Evolutionary conservation across 2,888 invertebrate genomes (phyloP).

Genomic region (Drosophila siamana): DNA sequence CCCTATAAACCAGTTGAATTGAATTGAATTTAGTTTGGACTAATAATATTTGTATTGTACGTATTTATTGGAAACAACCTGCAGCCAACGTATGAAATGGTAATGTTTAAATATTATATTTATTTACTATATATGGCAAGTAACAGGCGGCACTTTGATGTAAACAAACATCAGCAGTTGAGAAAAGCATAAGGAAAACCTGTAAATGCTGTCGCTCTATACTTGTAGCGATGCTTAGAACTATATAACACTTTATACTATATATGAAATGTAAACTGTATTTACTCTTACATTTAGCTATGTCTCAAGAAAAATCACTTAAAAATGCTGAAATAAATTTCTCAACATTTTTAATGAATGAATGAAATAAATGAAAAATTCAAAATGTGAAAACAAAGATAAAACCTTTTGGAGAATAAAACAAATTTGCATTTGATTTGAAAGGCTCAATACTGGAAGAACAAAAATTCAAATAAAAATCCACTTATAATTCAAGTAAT

Average conservation of each 20-base stretch:
- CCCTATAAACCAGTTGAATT: constrained; percentile 60
- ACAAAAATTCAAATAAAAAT: constrained; percentile 4
- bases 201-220: constrained; percentile 70
- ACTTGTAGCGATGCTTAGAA: constrained; percentile 70
- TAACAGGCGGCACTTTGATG: constrained; percentile 37
- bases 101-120: constrained; percentile 38
- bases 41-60: constrained; percentile 22
- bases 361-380: constrained; percentile 47
- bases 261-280: constrained; percentile 65
- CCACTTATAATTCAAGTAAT: constrained; percentile 19
- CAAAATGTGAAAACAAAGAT: constrained; percentile 47
- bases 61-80: constrained; percentile 46
- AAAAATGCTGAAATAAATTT: constrained; percentile 60
- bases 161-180: neutral
- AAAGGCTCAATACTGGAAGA: constrained; percentile 13
- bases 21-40: constrained; percentile 54
- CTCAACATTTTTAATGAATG: constrained; percentile 65
- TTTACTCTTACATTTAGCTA: constrained; percentile 66
- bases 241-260: constrained; percentile 64
- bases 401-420: constrained; percentile 33
- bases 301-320: constrained; percentile 37
- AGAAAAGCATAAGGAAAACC: neutral
- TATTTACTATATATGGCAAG: constrained; percentile 38
- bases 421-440: constrained; percentile 59
- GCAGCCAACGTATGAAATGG: constrained; percentile 59